Conservation (phyloP, 2,888 invertebrate species). For the Diogma glabrata region DNA sequence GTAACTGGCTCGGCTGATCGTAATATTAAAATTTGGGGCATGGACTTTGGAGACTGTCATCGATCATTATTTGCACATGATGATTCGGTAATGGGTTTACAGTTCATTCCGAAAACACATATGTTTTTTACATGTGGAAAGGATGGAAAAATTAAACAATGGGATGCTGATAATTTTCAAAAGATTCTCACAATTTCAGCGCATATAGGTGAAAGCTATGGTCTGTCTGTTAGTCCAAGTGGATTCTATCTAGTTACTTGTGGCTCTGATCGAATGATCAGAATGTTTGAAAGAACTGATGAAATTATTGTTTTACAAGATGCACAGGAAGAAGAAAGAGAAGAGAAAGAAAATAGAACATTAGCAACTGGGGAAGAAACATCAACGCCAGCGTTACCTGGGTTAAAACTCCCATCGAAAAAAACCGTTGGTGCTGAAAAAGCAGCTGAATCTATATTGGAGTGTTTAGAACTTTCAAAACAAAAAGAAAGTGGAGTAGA, state of each 20-base stretch:
- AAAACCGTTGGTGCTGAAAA: constrained; percentile 44
- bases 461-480: constrained; percentile 72
- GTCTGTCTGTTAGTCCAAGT: constrained; percentile 64
- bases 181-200: constrained; percentile 83
- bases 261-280: constrained; percentile 77
- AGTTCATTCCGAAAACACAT: constrained; percentile 85
- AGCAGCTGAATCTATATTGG: constrained; percentile 77
- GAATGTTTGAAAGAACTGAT: constrained; percentile 74
- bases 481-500: constrained; percentile 38
- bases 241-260: constrained; percentile 67
- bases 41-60: constrained; percentile 98
- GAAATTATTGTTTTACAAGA: constrained; percentile 91
- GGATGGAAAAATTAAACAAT: constrained; percentile 90
- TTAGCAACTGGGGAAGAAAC: constrained; percentile 64
- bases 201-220: constrained; percentile 70
- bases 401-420: constrained; percentile 70
- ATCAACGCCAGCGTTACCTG: constrained; percentile 56
- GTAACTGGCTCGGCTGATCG: constrained; percentile 93
- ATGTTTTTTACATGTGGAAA: constrained; percentile 88
- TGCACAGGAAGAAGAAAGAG: constrained; percentile 74
- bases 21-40: constrained; percentile 94
- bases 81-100: constrained; percentile 79
- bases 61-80: constrained; percentile 92
- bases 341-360: constrained; percentile 52
- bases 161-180: constrained; percentile 90